Evolutionary conservation across 2,797 vertebrate genomes (phyloP), one percentile per base, ranked within the genome.

Genomic region (Chelidonichthys spinosus): DNA sequence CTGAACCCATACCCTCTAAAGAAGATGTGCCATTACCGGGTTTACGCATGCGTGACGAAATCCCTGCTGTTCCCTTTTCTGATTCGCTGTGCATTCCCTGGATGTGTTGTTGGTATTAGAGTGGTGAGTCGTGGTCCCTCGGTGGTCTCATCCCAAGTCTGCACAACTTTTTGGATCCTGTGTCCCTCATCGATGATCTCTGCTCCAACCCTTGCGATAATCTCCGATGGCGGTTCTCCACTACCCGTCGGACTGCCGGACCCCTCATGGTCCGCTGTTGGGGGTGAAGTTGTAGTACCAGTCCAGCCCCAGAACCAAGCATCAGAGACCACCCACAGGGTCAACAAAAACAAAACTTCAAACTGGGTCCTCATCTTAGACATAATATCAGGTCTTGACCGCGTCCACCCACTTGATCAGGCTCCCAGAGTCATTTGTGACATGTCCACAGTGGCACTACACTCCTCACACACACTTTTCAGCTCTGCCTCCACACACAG

Each of bases 231-330:
- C 6, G 55, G 63, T 63, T 91, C 91, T 61, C 89, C 86, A 68
- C 88, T 93, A 56, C 82, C 87, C 47, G 59, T 40, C 6, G 60
- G 72, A 62, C 59, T 79, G 4, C 90, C 90, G 52, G 92, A 93
- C 32, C 88, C 91, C 62, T 93, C 92, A 0, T 33, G 60, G 7
- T 90, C 87, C 76, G 81, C n/a, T 36, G 70, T 40, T 14, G 91
- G 91, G 55, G 89, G 69, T 66, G 81, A 47, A 7, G 87, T 91
- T 6, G 90, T 85, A 6, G 86, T 74, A 3, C 47, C 76, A 50
- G 63, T 75, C 90, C 87, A 81, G 50, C 65, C 46, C 92, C 93
- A 94, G 70, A 95, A 93, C 94, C 94, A 94, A 63, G 93, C 93
- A 42, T 93, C 85, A 18, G 90, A 87, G 59, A 67, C 83, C 35